Evolutionary conservation across 2,888 invertebrate species (phyloP), one percentile per base, ranked within the genome.

Genomic region (Dioctria rufipes): DNA sequence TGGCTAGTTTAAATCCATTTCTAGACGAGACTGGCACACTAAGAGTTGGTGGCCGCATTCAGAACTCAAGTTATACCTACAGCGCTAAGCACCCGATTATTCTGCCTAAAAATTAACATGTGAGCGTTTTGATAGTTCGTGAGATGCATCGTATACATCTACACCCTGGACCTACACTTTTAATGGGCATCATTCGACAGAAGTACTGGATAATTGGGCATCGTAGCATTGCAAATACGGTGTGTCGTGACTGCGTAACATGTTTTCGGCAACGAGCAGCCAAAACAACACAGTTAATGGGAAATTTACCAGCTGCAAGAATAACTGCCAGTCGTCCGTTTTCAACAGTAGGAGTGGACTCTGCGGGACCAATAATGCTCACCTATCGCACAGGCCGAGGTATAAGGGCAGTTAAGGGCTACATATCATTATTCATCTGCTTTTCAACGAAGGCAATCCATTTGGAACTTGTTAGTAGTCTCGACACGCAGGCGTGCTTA

Each of bases 101-200:
- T 37, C 65, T 83, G 37, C 82, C 82, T 13, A 82, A 82, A 25
- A 58, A 73, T 0, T 54, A 81, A 43, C 2, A 37, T 5, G 80
- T 83, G 25, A 81, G 81, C 9, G 51, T 46, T 4, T 25, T 58
- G 39, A 25, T 83, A 11, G 40, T 83, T 51, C 51, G 42, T 60
- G 43, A 81, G 51, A 49, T 61, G 63, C 82, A 82, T 78, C 49
- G 85, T 85, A 5, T 85, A 85, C 13, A 71, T 85, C 6, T 86
- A 84, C 85, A 87, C 86, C 81, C 83, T 84, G 37, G 85, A 81
- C 9, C 84, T 85, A 8, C 85, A 85, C 79, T 83, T 82, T 1
- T 81, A 60, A 51, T 81, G 46, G 69, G 75, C 58, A 80, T 67
- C 58, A 67, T 54, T 39, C 67, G 82, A 4, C 80, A 81, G 71